Base-by-base conservation (phyloP, 2,113 vertebrate species). In the Megaleporinus macrocephalus region DNA sequence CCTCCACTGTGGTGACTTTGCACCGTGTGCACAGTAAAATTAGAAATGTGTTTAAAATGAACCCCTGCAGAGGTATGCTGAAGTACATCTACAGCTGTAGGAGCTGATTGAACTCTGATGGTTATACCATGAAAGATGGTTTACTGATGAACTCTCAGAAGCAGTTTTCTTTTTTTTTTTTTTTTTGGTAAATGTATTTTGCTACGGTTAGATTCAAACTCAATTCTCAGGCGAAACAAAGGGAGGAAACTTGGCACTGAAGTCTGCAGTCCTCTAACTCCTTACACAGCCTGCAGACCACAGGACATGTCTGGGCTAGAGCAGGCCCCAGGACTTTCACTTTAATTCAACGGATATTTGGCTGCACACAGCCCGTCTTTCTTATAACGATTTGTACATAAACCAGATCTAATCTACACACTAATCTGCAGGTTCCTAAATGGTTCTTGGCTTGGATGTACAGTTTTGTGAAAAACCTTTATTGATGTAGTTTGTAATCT, bases 381-480 rank as follows among this genome's bases (percentile, higher is more conserved):
- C 22, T 29, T 16, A 5, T 51, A 51, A 83, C 36, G 68, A 63
- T 49, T n/a, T 81, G 26, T 1, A 30, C 27, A 26, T 11, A 26
- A 51, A 49, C 11, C 29, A 3, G 13, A 79, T 88, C 77, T 88
- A 85, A 70, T 79, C 85, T 89, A 81, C 87, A 84, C 89, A n/a
- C 14, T 57, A 9, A 57, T 44, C 41, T 44, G 41, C 41, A 57
- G 55, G 55, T 9, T 14, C 22, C 22, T 57, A 14, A 22, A 57
- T 22, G 55, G 22, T n/a, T 57, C 6, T 57, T 44, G 41, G 20
- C 55, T 57, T n/a, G 6, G 55, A 57, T 57, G 55, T 57, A 57
- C 20, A n/a, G 55, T 57, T 57, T 13, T 1, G 1, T 10, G 1
- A 49, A 49, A 14, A 49, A 14, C 47, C 9, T 49, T 49, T 1